Percentiles rank a stretch among this genome's conserved stretches.
These are phyloP conservation scores for Dysmachus trigonus DNA, from an alignment of 2,888 invertebrate genomes.

Conservation along the genomic window DNA sequence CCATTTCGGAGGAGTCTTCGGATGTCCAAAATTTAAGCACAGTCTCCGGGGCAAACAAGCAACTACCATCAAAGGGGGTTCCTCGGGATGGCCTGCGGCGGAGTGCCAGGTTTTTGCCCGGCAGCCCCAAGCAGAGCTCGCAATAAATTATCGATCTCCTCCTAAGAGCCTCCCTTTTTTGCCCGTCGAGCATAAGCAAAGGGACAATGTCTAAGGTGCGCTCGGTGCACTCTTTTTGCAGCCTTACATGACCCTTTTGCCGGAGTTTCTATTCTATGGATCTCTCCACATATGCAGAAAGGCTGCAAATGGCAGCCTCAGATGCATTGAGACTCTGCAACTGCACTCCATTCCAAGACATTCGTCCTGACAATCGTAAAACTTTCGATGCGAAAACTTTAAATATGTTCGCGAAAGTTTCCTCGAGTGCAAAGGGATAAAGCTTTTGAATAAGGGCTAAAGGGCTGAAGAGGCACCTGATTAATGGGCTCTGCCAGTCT, in stretches of 20 bases:
- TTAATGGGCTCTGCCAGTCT: slow-evolving; percentile 22
- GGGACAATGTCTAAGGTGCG: slow-evolving; percentile 15
- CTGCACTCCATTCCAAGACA: slow-evolving; percentile 29
- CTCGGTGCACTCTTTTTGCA: background rate
- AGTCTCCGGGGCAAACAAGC: background rate
- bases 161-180: background rate
- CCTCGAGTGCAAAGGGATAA: slow-evolving; percentile 21
- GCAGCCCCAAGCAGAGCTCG: background rate
- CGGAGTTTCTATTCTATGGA: background rate
- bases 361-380: slow-evolving; percentile 34
- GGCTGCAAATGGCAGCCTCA: background rate
- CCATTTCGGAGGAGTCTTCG: background rate
- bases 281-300: slow-evolving; percentile 25
- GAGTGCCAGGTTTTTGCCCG: background rate
- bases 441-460: slow-evolving; percentile 14
- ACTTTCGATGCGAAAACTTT: slow-evolving; percentile 42
- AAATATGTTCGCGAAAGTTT: slow-evolving; percentile 34
- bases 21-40: background rate
- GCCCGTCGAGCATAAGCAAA: background rate
- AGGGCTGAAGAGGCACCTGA: slow-evolving; percentile 23
- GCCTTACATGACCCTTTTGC: background rate
- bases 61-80: background rate
- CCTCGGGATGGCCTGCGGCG: background rate
- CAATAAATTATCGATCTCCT: slow-evolving; percentile 19
- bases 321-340: slow-evolving; percentile 13